These are phyloP conservation scores for Furcula furcula DNA, from an alignment of 2,888 invertebrate species.

Conservation along the genomic window DNA sequence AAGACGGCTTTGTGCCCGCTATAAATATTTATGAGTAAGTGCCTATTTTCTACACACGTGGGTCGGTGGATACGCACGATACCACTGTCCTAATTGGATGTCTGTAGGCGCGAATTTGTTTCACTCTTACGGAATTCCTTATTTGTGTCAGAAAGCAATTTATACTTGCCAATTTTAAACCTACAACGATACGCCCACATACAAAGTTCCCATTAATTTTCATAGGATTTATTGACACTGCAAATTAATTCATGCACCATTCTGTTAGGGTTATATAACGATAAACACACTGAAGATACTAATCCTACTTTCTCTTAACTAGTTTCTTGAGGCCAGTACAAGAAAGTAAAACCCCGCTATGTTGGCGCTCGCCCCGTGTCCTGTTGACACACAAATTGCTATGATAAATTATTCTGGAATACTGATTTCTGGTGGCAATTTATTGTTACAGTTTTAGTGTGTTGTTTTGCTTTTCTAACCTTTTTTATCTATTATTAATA, in stretches of 20 bases:
- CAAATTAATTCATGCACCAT: constrained; percentile 23
- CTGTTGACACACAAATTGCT: constrained; percentile 76
- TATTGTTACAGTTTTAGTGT: constrained; percentile 10
- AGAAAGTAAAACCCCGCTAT: constrained; percentile 81
- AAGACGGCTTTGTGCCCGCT: constrained; percentile 70
- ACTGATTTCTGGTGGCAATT: constrained; percentile 35
- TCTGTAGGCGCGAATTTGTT: constrained; percentile 70
- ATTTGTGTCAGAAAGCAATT: constrained; percentile 42
- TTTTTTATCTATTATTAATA: too few relatives aligned
- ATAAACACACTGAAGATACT: constrained; percentile 66
- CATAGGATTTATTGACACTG: constrained; percentile 15
- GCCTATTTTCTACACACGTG: constrained; percentile 75
- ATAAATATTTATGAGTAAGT: constrained; percentile 80
- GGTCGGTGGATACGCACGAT: constrained; percentile 76
- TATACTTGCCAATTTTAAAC: constrained; percentile 35
- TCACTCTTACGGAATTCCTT: constrained; percentile 54
- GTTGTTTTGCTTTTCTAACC: constrained; percentile 9
- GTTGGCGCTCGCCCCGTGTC: constrained; percentile 73
- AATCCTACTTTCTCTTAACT: constrained; percentile 80
- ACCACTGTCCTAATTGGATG: constrained; percentile 70
- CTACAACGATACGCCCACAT: constrained; percentile 23
- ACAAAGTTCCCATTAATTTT: constrained; percentile 20
- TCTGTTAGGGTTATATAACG: constrained; percentile 58
- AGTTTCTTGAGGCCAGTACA: constrained; percentile 75
- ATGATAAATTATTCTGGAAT: constrained; percentile 68